These are phyloP conservation scores for Holotrichia oblita DNA, from an alignment of 1,140 invertebrate genomes.

Conservation along the genomic window DNA sequence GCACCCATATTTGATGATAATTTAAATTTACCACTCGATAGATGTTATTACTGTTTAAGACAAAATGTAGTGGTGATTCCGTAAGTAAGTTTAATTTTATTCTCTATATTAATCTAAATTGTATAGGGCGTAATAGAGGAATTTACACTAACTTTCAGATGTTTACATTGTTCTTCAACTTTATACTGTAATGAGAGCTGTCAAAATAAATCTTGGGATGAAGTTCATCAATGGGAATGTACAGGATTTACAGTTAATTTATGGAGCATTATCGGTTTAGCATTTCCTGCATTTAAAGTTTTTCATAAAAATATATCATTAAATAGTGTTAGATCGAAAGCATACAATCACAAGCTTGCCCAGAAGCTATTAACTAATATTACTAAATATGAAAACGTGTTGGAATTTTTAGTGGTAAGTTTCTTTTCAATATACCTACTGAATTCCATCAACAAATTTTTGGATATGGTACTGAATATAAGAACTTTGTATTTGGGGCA, in stretches of 20 bases:
- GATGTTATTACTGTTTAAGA: constrained; percentile 58
- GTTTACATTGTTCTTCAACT: constrained; percentile 69
- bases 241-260: constrained; percentile 68
- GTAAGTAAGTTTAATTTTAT: constrained; percentile 50
- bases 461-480: no score
- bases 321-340: constrained; percentile 62
- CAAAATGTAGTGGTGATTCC: constrained; percentile 53
- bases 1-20: constrained; percentile 61
- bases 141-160: constrained; percentile 67
- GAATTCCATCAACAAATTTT: no score
- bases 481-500: no score
- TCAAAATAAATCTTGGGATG: constrained; percentile 65
- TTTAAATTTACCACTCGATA: constrained; percentile 52
- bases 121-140: no score
- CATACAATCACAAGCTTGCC: constrained; percentile 61
- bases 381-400: constrained; percentile 51
- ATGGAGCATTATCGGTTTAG: constrained; percentile 77
- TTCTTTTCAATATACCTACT: neutral
- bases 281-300: constrained; percentile 76
- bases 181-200: constrained; percentile 76
- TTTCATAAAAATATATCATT: constrained; percentile 63
- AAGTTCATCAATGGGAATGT: constrained; percentile 82
- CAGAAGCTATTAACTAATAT: constrained; percentile 61
- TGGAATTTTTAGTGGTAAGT: constrained; percentile 52
- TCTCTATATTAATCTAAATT: no score